These are phyloP conservation scores for Chromobotia macracanthus DNA, from an alignment of 2,797 vertebrate species.

Conservation along the genomic window DNA sequence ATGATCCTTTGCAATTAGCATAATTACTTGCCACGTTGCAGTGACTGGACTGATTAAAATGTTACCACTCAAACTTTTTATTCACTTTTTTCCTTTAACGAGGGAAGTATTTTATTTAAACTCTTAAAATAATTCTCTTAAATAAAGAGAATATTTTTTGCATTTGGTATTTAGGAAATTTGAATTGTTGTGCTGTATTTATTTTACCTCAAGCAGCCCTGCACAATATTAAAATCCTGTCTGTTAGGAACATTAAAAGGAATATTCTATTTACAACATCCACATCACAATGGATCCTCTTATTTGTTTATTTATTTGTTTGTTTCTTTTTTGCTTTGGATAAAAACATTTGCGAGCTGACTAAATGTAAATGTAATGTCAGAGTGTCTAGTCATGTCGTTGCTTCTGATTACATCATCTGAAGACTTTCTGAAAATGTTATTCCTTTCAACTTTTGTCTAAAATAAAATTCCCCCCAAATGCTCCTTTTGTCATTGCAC, in stretches of 20 bases:
- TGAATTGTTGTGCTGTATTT: conserved; percentile 16
- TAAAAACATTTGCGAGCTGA: not conserved
- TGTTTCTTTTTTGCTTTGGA: not conserved
- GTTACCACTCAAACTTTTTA: conserved; percentile 1
- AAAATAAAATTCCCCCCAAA: not conserved
- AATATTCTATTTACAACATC: not conserved
- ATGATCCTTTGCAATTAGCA: conserved; percentile 1
- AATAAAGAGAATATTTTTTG: conserved; percentile 17
- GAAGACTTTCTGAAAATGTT: not conserved
- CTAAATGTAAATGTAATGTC: too few relatives aligned
- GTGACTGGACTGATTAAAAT: conserved; percentile 29
- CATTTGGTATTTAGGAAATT: not conserved
- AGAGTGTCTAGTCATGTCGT: not conserved
- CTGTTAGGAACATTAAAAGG: not conserved
- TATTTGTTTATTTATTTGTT: not conserved
- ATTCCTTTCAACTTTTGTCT: not conserved
- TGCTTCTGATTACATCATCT: not conserved
- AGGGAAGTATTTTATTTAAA: not conserved
- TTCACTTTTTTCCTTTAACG: not conserved
- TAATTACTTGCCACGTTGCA: conserved; percentile 33
- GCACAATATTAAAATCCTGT: not conserved
- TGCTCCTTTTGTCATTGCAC: not conserved
- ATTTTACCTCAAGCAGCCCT: not conserved
- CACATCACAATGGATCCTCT: not conserved
- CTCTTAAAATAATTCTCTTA: too few relatives aligned